Conservation (phyloP, 2,797 vertebrate species). For the Thripadectes ignobilis region DNA sequence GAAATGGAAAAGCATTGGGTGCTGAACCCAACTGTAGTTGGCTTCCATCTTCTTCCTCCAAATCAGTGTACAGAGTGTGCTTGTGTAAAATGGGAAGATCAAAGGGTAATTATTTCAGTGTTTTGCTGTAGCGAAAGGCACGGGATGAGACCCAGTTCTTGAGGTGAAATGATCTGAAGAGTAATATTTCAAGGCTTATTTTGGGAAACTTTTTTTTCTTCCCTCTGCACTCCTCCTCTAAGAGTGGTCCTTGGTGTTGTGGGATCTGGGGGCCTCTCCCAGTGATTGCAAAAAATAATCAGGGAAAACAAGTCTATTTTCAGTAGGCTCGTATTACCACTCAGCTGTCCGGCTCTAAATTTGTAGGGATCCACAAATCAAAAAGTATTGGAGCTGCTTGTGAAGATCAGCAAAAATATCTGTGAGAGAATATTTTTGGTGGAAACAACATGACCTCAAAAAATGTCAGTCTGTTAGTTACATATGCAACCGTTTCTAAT, state of each 20-base stretch:
- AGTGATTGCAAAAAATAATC: neutral
- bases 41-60: neutral
- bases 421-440: neutral
- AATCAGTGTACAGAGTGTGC: neutral
- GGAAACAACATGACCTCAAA: neutral
- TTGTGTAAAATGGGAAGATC: neutral
- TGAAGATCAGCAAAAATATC: constrained; percentile 19
- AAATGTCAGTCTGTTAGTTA: neutral
- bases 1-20: neutral
- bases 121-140: neutral
- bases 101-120: neutral
- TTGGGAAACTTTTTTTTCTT: neutral
- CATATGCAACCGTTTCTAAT: neutral
- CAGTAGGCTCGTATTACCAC: neutral
- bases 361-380: neutral
- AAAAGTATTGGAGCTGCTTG: neutral
- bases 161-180: neutral
- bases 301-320: neutral
- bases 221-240: neutral
- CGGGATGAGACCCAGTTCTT: neutral
- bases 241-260: neutral
- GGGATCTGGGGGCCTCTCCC: neutral
- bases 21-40: neutral
- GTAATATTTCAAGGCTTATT: neutral
- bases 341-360: constrained; percentile 53